Evolutionary conservation across 2,888 invertebrate genomes (phyloP).

Genomic region (Galerucella calmariensis): DNA sequence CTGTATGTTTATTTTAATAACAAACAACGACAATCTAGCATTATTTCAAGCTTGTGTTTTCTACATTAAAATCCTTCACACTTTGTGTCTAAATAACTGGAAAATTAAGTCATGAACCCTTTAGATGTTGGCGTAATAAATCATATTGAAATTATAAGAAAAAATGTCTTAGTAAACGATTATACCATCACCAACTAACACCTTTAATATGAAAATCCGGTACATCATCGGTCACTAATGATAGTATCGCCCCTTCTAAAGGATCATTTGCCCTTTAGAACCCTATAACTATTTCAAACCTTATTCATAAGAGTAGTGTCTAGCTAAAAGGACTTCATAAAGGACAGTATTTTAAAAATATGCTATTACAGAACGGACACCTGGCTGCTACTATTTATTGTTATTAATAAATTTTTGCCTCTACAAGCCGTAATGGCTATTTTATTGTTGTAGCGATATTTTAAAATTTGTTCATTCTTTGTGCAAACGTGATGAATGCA

Average conservation of each 20-base stretch:
- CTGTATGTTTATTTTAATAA: no score
- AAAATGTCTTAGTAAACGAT: neutral
- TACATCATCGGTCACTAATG: neutral
- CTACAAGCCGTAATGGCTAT: conserved; percentile 25
- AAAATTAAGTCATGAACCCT: no score
- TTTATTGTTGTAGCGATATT: conserved; percentile 37
- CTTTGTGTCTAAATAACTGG: no score
- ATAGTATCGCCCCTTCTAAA: conserved; percentile 17
- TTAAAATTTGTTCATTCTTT: conserved; percentile 40
- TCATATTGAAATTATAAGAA: neutral
- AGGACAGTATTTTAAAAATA: conserved; percentile 36
- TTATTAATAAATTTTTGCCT: conserved; percentile 33
- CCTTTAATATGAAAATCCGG: neutral
- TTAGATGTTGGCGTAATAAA: neutral
- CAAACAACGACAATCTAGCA: no score
- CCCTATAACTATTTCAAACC: conserved; percentile 29
- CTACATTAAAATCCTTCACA: no score
- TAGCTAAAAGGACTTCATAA: conserved; percentile 29
- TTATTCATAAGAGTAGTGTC: conserved; percentile 26
- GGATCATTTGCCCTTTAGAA: conserved; percentile 28
- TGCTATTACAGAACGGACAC: conserved; percentile 34
- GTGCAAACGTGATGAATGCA: conserved; percentile 25
- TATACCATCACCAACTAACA: neutral
- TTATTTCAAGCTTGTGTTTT: no score
- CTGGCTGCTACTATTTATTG: conserved; percentile 36